phyloP scores from a whole-genome alignment of 2,113 vertebrate genomes.

The Anoura caudifer region DNA sequence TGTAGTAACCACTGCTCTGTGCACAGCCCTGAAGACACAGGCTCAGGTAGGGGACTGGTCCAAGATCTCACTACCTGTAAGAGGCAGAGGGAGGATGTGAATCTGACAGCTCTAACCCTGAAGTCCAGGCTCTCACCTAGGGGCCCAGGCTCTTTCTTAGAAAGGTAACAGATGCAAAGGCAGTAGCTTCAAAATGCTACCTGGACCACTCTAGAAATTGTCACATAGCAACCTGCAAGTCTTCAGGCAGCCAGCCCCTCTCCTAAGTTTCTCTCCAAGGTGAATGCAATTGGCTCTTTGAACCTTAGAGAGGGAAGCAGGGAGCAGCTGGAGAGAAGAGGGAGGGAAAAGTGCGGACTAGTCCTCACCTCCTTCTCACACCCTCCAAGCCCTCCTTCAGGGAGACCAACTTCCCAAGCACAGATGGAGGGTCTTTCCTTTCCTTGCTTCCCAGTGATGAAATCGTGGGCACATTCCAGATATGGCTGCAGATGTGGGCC shows the following conservation, averaged over 20 bases:
- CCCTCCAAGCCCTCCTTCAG: neutral
- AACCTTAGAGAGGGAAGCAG: neutral
- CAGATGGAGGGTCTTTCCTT: neutral
- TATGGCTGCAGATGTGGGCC: neutral
- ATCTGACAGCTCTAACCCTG: neutral
- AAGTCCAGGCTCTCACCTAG: neutral
- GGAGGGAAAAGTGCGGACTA: too few relatives aligned
- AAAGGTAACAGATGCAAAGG: neutral
- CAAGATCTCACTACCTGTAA: neutral
- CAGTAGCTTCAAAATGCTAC: neutral
- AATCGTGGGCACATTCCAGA: neutral
- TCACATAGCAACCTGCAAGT: neutral
- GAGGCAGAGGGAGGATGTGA: neutral
- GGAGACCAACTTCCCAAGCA: neutral
- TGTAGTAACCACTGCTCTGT: neutral
- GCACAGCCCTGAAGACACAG: neutral
- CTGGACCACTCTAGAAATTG: neutral
- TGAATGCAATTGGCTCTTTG: neutral
- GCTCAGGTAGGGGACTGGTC: neutral
- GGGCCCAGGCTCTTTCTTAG: neutral
- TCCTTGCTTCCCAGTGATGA: neutral
- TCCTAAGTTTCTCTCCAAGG: neutral
- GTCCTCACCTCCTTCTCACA: neutral
- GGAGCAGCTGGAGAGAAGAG: neutral
- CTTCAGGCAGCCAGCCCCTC: neutral